A percentile compares a stretch with the other conserved stretches of the same genome.
These are phyloP conservation scores for Callithrix jacchus DNA, from an alignment of 2,113 vertebrate species.

Conservation along the genomic window DNA sequence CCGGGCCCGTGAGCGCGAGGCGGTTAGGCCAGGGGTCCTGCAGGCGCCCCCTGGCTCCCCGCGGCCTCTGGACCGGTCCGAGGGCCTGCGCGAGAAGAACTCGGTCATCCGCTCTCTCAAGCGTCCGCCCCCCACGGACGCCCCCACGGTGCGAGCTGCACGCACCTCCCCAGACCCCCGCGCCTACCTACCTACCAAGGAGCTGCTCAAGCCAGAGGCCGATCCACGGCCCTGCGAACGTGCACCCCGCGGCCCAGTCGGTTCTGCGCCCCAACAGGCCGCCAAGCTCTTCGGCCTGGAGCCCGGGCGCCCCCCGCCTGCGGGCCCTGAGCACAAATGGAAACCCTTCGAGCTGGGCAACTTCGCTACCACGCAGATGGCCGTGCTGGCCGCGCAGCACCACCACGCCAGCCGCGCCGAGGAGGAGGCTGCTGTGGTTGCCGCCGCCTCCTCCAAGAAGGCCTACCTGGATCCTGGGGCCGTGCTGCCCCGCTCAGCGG, in stretches of 20 bases:
- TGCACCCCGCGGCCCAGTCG: conserved; percentile 78
- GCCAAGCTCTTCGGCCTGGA: conserved; percentile 86
- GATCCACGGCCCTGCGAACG: conserved; percentile 85
- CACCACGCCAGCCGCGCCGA: conserved; percentile 86
- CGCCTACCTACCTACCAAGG: conserved; percentile 88
- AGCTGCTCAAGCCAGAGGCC: conserved; percentile 87
- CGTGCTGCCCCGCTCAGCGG: conserved; percentile 82
- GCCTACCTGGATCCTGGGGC: conserved; percentile 88
- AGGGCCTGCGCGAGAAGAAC: conserved; percentile 89
- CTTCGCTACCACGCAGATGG: conserved; percentile 95
- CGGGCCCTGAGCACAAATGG: conserved; percentile 89
- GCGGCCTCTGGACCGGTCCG: conserved; percentile 82
- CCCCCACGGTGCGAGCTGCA: conserved; percentile 82
- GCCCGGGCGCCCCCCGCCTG: conserved; percentile 80
- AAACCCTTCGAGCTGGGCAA: conserved; percentile 94
- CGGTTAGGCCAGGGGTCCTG: conserved; percentile 82
- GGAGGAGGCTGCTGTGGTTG: conserved; percentile 87
- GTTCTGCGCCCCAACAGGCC: conserved; percentile 81
- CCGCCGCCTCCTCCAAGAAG: conserved; percentile 85
- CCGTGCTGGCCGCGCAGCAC: conserved; percentile 93
- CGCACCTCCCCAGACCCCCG: conserved; percentile 89
- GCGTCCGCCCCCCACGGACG: conserved; percentile 84
- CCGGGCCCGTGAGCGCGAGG: conserved; percentile 87
- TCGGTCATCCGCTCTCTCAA: conserved; percentile 94
- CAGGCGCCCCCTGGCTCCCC: conserved; percentile 84